Conservation (phyloP, 2,113 vertebrate species). For the Esox niger region DNA sequence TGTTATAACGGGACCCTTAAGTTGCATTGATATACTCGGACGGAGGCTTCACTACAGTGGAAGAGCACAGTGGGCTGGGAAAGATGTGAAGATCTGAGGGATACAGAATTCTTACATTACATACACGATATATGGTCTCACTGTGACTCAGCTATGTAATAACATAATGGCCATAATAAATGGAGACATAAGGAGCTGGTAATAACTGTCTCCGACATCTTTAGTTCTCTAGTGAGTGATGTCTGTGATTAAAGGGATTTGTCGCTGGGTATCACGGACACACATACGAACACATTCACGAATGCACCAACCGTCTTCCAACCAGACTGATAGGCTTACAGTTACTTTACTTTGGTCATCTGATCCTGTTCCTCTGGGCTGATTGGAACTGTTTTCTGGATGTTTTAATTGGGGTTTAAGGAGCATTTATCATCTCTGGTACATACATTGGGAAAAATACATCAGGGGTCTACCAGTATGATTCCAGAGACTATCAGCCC, state of each 20-base stretch:
- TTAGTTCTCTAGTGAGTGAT: background rate
- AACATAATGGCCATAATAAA: background rate
- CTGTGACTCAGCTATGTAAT: background rate
- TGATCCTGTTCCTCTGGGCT: background rate
- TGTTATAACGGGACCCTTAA: no score
- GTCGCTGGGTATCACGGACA: background rate
- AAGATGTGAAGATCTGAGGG: no score
- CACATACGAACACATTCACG: no score
- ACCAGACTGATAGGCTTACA: background rate
- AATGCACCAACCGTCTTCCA: background rate
- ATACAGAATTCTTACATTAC: no score
- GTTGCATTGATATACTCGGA: no score
- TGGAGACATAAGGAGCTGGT: background rate
- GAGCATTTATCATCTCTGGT: slow-evolving; percentile 2
- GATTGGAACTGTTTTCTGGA: background rate
- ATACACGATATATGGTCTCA: background rate
- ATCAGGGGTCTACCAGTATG: background rate
- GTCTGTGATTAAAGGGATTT: background rate
- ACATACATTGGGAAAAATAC: background rate
- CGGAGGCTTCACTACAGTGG: no score
- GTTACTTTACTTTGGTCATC: background rate
- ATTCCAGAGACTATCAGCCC: background rate
- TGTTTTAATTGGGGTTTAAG: background rate
- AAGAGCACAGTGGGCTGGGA: no score
- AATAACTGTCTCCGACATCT: background rate